Evolutionary conservation across 1,140 invertebrate genomes (phyloP).

Genomic region (Thalassaphorura encarpata): DNA sequence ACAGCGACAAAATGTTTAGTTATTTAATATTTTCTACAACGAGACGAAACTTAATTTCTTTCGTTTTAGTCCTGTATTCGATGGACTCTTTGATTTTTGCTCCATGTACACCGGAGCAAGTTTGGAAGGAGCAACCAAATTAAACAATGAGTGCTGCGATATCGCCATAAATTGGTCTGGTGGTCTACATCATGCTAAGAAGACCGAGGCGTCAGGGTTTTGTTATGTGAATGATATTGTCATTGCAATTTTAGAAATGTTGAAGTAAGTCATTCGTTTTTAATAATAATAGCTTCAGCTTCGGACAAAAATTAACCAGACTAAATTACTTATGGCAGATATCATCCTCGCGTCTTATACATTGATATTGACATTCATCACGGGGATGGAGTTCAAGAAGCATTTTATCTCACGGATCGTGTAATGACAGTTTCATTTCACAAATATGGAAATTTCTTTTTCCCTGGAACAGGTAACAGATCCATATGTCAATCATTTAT

Average conservation of each 20-base stretch:
- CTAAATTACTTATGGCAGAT: slow-evolving; percentile 48
- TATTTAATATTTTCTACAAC: slow-evolving; percentile 18
- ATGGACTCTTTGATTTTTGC: slow-evolving; percentile 91
- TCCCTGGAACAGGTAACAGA: slow-evolving; percentile 95
- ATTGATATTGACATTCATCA: slow-evolving; percentile 99
- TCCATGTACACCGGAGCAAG: slow-evolving; percentile 95
- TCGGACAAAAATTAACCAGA: neutral
- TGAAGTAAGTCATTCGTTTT: too few species aligned
- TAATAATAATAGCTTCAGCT: too few species aligned
- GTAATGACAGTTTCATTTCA: slow-evolving; percentile 99
- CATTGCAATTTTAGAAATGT: slow-evolving; percentile 89
- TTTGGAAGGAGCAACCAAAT: slow-evolving; percentile 83
- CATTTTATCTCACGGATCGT: slow-evolving; percentile 95
- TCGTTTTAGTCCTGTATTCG: slow-evolving; percentile 8
- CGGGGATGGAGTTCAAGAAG: slow-evolving; percentile 98
- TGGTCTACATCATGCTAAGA: slow-evolving; percentile 98
- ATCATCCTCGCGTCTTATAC: slow-evolving; percentile 90
- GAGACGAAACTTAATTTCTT: too few species aligned
- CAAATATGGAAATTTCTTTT: slow-evolving; percentile 97
- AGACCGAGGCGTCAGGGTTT: slow-evolving; percentile 95
- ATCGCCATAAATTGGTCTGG: slow-evolving; percentile 99
- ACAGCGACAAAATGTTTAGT: slow-evolving; percentile 6
- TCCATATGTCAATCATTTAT: slow-evolving; percentile 40
- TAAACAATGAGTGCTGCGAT: slow-evolving; percentile 89
- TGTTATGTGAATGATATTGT: slow-evolving; percentile 99